Evolutionary conservation across 1,140 invertebrate species (phyloP), one percentile per base, ranked within the genome.

Genomic region (Orussus abietinus): DNA sequence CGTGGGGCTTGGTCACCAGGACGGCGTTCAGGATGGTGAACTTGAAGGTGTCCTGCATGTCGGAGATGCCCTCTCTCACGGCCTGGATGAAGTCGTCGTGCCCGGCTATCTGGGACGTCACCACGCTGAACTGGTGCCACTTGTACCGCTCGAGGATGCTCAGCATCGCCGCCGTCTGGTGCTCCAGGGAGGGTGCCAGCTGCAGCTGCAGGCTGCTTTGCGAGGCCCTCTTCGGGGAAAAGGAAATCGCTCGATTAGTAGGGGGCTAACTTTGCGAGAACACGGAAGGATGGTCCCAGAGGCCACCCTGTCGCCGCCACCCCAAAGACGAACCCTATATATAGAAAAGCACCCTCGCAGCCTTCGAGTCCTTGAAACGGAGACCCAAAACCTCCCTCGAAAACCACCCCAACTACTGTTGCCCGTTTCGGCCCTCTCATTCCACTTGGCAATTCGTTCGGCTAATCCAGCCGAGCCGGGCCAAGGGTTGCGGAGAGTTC

Each of bases 21-120:
- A 91, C 80, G 2, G 87, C 84, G 62, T 86, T 89, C 32, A 92
- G 67, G 59, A 92, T 88, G 11, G 87, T 91, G 63, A 92, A 92
- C 72, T 92, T 92, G 69, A 92, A 92, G 41, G 88, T 84, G 56
- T 90, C 86, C 71, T 86, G 83, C 74, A 88, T 84, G 42, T 86
- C 83, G 25, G 83, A 83, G 25, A 92, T 88, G 45, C 88, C 75
- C 62, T 94, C 90, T 25, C 92, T 72, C 13, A 96, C 85, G 11
- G 91, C 90, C 65, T 93, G 89, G 43, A 96, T 87, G 62, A 98
- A 96, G 66, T 96, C 91, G 54, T 92, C 88, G 68, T 96, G 90
- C 0, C 93, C 93, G 11, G 91, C 91, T 31, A 95, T 92, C 59
- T 90, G 84, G 30, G 87, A 90, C n/a, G 88, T 90, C 17, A 96